Base-by-base conservation (phyloP, 2,113 vertebrate genomes). In the Melanerpes formicivorus region DNA sequence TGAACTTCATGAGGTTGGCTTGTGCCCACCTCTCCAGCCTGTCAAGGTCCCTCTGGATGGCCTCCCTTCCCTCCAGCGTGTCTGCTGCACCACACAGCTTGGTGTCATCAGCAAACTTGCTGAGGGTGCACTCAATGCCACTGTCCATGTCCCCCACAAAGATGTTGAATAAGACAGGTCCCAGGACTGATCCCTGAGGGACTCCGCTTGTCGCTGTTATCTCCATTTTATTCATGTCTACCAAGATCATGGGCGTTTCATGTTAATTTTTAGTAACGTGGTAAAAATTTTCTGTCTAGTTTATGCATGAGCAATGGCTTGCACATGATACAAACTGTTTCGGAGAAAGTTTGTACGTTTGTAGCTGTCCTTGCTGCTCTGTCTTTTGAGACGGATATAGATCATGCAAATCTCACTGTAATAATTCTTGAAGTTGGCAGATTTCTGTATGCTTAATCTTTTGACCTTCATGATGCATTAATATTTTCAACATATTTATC, bases 401-500 rank as follows among this genome's bases (percentile, higher is more conserved):
- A 84, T 74, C 30, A 27, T 54, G 26, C 58, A 83, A 89, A 87
- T 60, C 59, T 90, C 1, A 0, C 71, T 79, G 37, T 46, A 84
- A 80, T 73, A 80, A n/a, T 70, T 71, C 87, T 62, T 82, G 42
- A 66, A 83, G 52, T 34, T 89, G 81, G 46, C 79, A 87, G 93
- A 48, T 48, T 89, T 87, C 62, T 22, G 54, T 74, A 80, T 60
- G 78, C 37, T 72, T 92, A 52, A 74, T 93, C 79, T 85, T 93
- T 87, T 85, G 78, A 69, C 66, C 44, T 69, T 32, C 32, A 48
- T 37, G 69, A 50, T 50, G 48, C 21, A 50, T 50, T 50, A 22
- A 50, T 87, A 72, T 93, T 95, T 94, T 80, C 85, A 95, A 79
- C 63, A 18, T 96, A 95, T 92, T 92, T 94, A 94, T 87, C 81